Conservation (phyloP, 2,113 vertebrate species). For the Gracilinanus agilis region DNA sequence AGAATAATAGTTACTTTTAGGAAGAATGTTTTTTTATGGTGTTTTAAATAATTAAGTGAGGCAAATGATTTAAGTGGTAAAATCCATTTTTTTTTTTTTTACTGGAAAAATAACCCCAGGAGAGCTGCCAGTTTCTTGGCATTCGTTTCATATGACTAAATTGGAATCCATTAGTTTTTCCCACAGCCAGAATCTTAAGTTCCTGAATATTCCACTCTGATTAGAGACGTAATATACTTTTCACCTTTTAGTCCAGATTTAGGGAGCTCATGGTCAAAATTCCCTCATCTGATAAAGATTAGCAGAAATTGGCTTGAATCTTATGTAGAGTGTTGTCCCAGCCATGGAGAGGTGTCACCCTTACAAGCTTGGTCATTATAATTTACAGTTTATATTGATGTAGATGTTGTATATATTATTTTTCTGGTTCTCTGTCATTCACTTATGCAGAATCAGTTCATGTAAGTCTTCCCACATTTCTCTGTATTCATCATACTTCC, state of each 20-base stretch:
- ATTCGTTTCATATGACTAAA: constrained; percentile 57
- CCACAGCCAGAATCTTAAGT: constrained; percentile 62
- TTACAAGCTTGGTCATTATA: not conserved
- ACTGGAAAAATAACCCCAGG: constrained; percentile 33
- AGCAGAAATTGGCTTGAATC: not conserved
- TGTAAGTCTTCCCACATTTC: no score
- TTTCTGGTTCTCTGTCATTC: not conserved
- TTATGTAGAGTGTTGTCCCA: not conserved
- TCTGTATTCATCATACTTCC: no score
- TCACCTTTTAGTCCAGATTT: not conserved
- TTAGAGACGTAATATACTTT: not conserved
- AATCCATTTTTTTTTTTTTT: constrained; percentile 59
- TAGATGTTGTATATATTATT: not conserved
- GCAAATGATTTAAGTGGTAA: constrained; percentile 47
- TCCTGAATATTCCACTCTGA: constrained; percentile 65
- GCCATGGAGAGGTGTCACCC: not conserved
- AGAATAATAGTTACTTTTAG: constrained; percentile 49
- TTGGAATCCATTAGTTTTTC: constrained; percentile 39
- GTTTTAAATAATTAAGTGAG: constrained; percentile 71
- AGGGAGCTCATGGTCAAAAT: not conserved
- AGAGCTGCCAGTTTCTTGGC: constrained; percentile 58
- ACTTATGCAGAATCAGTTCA: no score
- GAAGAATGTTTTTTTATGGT: constrained; percentile 18
- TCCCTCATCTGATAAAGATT: not conserved
- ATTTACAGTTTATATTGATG: not conserved